Base-by-base conservation (phyloP, 2,888 invertebrate species). In the Lycocerus yunnanus region DNA sequence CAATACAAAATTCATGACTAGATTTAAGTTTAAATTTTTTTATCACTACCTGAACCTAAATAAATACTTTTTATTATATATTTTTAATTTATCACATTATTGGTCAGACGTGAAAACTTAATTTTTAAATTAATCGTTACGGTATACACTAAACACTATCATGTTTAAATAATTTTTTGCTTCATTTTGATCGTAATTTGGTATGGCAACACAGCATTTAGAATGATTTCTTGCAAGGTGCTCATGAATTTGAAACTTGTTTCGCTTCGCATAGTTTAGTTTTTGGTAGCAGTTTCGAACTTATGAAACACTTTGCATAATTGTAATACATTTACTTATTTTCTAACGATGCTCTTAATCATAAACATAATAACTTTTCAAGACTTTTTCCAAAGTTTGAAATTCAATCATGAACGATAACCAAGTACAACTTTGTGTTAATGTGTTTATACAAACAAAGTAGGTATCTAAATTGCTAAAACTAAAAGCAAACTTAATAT, bases 61-160 rank as follows among this genome's bases (percentile, higher is more conserved):
- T 60, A 60, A 60, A 60, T 16, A 18, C 15, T 60, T 18, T 59
- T 15, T 60, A n/a, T 18, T 60, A 60, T 60, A 60, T 16, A 18
- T 63, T 63, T 16, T 13, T 63, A 18, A 63, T 74, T 63, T 75
- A 75, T 75, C 75, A 75, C 75, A 75, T 75, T 75, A 59, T 75
- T 75, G 75, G 75, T 75, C 75, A 71, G 75, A 75, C 75, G 66
- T 72, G 65, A 71, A 66, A 43, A 43, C 43, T 43, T 43, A 43
- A 43, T 43, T 0, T 43, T 43, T 43, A 43, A 43, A 43, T 43
- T n/a, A 43, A 43, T 43, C 43, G 0, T 43, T 43, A n/a, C 8
- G 43, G n/a, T n/a, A 43, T 43, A 43, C 43, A 43, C 43, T 43
- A 43, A 43, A n/a, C 6, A n/a, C 43, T 43, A 43, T n/a, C 43